phyloP scores from a whole-genome alignment of 2,888 invertebrate species.

The Synanthedon myopaeformis region DNA sequence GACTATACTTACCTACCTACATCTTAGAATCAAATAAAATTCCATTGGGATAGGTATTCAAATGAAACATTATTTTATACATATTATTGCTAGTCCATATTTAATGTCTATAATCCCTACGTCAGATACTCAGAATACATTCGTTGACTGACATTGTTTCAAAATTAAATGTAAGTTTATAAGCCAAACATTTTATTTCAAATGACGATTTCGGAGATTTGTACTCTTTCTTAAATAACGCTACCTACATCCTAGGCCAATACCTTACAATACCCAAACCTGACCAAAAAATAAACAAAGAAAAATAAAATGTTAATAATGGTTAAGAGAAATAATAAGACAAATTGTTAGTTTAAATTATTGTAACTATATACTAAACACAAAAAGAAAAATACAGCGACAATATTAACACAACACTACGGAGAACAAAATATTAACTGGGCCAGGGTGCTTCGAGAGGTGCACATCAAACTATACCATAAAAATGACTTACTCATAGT shows the following conservation, averaged over 20 bases:
- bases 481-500: background rate
- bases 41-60: slow-evolving; percentile 7
- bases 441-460: slow-evolving; percentile 20
- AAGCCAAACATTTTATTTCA: slow-evolving; percentile 58
- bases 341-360: slow-evolving; percentile 51
- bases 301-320: slow-evolving; percentile 41
- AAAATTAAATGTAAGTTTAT: slow-evolving; percentile 55
- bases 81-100: slow-evolving; percentile 72
- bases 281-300: slow-evolving; percentile 61
- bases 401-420: slow-evolving; percentile 32
- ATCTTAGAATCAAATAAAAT: too few species aligned
- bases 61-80: slow-evolving; percentile 47
- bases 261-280: slow-evolving; percentile 70
- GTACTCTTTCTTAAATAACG: slow-evolving; percentile 67
- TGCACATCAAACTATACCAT: background rate
- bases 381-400: slow-evolving; percentile 30
- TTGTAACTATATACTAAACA: slow-evolving; percentile 61
- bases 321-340: slow-evolving; percentile 32
- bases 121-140: slow-evolving; percentile 71
- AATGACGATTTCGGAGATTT: slow-evolving; percentile 60
- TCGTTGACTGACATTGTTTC: slow-evolving; percentile 71
- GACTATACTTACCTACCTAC: too few species aligned
- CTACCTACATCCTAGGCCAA: slow-evolving; percentile 71
- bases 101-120: slow-evolving; percentile 70
- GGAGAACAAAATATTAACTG: slow-evolving; percentile 33